These are phyloP conservation scores for Ditula angustiorana DNA, from an alignment of 2,888 invertebrate genomes.

Conservation along the genomic window DNA sequence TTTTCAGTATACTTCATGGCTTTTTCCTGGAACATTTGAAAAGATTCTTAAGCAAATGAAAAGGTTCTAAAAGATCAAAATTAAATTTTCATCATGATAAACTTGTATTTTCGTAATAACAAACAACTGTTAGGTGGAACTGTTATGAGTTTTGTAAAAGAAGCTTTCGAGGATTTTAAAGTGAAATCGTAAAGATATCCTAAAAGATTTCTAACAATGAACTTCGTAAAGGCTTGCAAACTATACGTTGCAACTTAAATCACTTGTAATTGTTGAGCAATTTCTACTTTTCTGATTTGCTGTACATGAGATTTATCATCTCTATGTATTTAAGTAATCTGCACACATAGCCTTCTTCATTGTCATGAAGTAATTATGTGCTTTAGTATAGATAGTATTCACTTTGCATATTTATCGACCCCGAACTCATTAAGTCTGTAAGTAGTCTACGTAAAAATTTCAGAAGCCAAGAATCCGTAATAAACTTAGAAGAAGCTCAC, in stretches of 20 bases:
- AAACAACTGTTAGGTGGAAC: too few species aligned
- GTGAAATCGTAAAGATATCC: not conserved
- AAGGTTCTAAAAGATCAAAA: too few species aligned
- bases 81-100: too few species aligned
- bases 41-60: not conserved
- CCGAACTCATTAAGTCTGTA: not conserved
- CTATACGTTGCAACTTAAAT: not conserved
- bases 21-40: constrained; percentile 70
- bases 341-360: not conserved
- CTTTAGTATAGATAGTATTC: not conserved
- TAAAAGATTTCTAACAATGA: not conserved
- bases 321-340: not conserved
- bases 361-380: not conserved
- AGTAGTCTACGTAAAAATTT: too few species aligned
- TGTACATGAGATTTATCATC: not conserved
- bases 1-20: constrained; percentile 80
- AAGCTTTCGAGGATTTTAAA: not conserved
- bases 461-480: not conserved
- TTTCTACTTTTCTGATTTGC: not conserved
- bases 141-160: too few species aligned
- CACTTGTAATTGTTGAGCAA: not conserved
- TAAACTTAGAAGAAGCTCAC: not conserved
- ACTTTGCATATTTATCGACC: not conserved
- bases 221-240: not conserved
- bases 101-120: not conserved